Percentiles rank a stretch among this genome's conserved stretches.
These are phyloP conservation scores for Coleophora deauratella DNA, from an alignment of 2,888 invertebrate genomes.

Conservation along the genomic window DNA sequence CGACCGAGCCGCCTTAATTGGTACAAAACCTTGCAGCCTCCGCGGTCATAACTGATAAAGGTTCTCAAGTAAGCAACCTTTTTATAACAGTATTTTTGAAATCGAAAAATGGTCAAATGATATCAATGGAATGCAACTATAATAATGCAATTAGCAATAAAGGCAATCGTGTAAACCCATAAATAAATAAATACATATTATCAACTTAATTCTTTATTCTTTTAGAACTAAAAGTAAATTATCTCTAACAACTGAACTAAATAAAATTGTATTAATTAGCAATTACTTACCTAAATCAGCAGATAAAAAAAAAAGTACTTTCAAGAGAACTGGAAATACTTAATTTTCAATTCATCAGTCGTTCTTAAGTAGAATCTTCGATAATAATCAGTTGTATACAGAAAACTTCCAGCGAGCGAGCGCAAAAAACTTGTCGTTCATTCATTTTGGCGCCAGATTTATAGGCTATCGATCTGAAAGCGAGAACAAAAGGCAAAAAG, in stretches of 20 bases:
- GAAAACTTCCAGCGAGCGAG: slow-evolving; percentile 12
- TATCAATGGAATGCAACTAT: too few relatives aligned
- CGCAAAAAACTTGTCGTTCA: slow-evolving; percentile 49
- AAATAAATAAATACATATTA: background rate
- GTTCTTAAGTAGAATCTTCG: slow-evolving; percentile 8
- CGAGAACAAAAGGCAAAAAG: slow-evolving; percentile 56
- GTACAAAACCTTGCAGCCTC: slow-evolving; percentile 34
- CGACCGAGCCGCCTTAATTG: slow-evolving; percentile 41
- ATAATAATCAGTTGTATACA: slow-evolving; percentile 23
- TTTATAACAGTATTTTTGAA: background rate
- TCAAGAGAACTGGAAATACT: too few relatives aligned
- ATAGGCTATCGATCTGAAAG: slow-evolving; percentile 52
- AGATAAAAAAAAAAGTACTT: too few relatives aligned
- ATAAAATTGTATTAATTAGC: too few relatives aligned
- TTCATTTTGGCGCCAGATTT: slow-evolving; percentile 69
- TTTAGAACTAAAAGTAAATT: too few relatives aligned
- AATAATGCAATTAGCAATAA: background rate
- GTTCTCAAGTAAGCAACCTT: background rate
- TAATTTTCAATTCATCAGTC: too few relatives aligned
- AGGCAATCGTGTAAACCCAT: background rate
- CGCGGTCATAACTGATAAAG: slow-evolving; percentile 4
- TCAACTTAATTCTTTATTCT: too few relatives aligned
- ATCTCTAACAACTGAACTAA: too few relatives aligned
- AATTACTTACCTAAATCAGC: too few relatives aligned
- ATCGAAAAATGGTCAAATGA: background rate